phyloP scores from a whole-genome alignment of 30 jellyfish, hydroid and myxozoan genomes.

The Thelohanellus kitauei region DNA sequence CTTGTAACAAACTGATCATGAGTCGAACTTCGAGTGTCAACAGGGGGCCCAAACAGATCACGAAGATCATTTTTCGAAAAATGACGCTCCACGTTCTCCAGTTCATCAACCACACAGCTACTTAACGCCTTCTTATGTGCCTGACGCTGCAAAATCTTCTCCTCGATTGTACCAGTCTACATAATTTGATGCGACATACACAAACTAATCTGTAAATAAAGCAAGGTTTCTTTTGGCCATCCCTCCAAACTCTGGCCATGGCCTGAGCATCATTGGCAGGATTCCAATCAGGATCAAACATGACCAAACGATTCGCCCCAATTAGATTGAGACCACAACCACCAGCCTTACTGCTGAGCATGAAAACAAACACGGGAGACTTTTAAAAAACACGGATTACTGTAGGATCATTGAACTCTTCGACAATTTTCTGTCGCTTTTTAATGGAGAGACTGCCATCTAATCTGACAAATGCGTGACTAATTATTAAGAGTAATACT shows the following conservation, averaged over 20 bases:
- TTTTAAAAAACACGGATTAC: conserved; percentile 9
- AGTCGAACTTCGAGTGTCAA: neutral
- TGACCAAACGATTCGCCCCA: conserved; percentile 86
- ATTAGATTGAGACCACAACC: conserved; percentile 90
- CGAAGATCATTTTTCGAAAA: conserved; percentile 41
- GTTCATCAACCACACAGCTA: conserved; percentile 94
- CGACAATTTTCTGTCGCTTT: conserved; percentile 73
- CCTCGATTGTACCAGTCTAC: conserved; percentile 92
- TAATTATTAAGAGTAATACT: conserved; percentile 2
- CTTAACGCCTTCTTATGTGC: conserved; percentile 95
- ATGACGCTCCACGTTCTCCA: conserved; percentile 66
- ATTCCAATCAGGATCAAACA: conserved; percentile 99
- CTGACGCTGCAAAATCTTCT: conserved; percentile 70
- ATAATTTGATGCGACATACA: neutral
- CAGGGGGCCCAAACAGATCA: conserved; percentile 23
- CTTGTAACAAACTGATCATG: neutral
- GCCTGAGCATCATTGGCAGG: conserved; percentile 99
- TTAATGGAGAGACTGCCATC: conserved; percentile 75
- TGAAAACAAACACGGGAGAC: conserved; percentile 26
- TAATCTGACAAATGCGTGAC: conserved; percentile 40
- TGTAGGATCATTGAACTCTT: conserved; percentile 43
- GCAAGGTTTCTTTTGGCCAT: conserved; percentile 59
- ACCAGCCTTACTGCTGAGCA: conserved; percentile 98
- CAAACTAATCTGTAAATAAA: neutral
- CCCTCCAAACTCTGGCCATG: conserved; percentile 96